These are phyloP conservation scores for Diglossa cyanea DNA, from an alignment of 2,797 vertebrate genomes.

Conservation along the genomic window DNA sequence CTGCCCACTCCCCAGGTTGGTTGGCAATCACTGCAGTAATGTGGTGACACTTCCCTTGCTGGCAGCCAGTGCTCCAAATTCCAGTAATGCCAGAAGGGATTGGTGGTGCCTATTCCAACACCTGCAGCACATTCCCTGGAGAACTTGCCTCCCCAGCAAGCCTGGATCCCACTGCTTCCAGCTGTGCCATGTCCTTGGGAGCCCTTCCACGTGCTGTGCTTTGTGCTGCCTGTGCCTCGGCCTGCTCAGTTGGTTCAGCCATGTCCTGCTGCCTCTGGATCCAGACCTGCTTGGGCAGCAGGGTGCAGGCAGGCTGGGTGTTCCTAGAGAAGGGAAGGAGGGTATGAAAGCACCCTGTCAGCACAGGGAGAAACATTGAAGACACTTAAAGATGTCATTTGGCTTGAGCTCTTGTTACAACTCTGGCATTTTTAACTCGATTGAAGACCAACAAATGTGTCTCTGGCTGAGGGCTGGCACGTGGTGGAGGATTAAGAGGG, in stretches of 20 bases:
- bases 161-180: neutral
- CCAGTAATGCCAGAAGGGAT: neutral
- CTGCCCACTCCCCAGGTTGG: neutral
- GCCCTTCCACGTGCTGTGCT: neutral
- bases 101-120: accelerated
- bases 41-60: accelerated
- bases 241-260: neutral
- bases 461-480: neutral
- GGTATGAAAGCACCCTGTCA: neutral
- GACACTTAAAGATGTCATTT: neutral
- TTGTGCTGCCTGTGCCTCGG: neutral
- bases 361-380: neutral
- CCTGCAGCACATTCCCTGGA: accelerated
- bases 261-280: neutral
- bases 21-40: neutral
- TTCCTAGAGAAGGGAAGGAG: neutral
- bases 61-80: neutral
- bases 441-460: accelerated
- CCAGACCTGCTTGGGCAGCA: neutral
- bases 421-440: accelerated
- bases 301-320: neutral
- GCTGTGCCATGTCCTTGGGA: neutral
- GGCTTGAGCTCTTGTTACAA: neutral
- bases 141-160: neutral
- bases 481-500: accelerated